Evolutionary conservation across 1,140 invertebrate species (phyloP).

Genomic region (Carposina sasakii): DNA sequence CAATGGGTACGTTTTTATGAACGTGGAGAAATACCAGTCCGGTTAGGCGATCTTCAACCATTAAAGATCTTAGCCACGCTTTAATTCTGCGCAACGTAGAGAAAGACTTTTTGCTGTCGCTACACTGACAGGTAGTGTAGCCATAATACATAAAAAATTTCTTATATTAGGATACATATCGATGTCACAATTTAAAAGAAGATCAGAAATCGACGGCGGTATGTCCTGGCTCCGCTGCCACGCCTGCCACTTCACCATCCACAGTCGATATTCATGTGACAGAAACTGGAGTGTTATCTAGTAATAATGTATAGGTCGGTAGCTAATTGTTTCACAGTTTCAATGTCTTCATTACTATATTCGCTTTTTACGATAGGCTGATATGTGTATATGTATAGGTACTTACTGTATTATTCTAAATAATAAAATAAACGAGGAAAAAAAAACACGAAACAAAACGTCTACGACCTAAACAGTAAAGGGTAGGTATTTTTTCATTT

Average conservation of each 20-base stretch:
- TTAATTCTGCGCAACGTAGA: constrained; percentile 35
- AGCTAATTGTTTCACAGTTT: too few relatives aligned
- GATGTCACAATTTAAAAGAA: constrained; percentile 9
- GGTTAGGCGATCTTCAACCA: constrained; percentile 31
- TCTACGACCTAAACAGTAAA: too few relatives aligned
- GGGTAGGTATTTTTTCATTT: too few relatives aligned
- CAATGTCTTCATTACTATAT: too few relatives aligned
- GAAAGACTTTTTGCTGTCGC: constrained; percentile 38
- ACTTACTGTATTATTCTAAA: too few relatives aligned
- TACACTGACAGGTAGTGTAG: too few relatives aligned
- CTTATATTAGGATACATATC: constrained; percentile 6
- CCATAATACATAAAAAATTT: constrained; percentile 17
- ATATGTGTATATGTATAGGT: too few relatives aligned
- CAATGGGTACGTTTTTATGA: constrained; percentile 26
- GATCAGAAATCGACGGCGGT: constrained; percentile 6
- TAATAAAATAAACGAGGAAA: too few relatives aligned
- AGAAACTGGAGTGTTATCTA: constrained; percentile 7
- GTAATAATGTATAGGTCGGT: constrained; percentile 10
- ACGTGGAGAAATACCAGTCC: constrained; percentile 35
- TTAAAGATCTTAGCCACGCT: constrained; percentile 37
- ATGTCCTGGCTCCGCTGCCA: too few relatives aligned
- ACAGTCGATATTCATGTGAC: constrained; percentile 10
- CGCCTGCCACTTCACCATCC: constrained; percentile 13
- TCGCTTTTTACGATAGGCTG: too few relatives aligned
- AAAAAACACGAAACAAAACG: too few relatives aligned